Evolutionary conservation across 2,797 vertebrate species (phyloP).

Genomic region (Emydoidea blandingii): DNA sequence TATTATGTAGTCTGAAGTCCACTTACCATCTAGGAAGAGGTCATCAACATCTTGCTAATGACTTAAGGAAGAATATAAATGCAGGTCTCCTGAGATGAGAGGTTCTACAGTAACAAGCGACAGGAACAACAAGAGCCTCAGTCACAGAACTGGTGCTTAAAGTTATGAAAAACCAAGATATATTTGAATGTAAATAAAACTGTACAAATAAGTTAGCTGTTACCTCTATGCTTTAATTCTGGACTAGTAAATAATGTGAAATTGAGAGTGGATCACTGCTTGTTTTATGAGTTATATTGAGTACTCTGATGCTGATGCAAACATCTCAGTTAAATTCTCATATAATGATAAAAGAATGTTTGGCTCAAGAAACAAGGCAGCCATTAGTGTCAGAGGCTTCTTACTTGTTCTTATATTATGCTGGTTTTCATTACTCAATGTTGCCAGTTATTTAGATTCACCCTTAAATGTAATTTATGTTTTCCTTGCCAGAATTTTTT

Average conservation of each 20-base stretch:
- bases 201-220: neutral
- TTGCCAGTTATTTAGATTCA: neutral
- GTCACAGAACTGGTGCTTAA: neutral
- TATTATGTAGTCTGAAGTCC: neutral
- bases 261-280: neutral
- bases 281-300: neutral
- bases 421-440: neutral
- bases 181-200: neutral
- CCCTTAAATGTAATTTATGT: conserved; percentile 30
- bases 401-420: neutral
- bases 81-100: neutral
- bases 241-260: neutral
- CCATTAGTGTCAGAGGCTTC: conserved; percentile 1
- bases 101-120: neutral
- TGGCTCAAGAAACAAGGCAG: neutral
- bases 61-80: neutral
- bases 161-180: neutral
- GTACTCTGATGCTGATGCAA: neutral
- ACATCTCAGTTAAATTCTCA: neutral
- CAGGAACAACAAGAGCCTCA: neutral
- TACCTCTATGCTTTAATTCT: neutral
- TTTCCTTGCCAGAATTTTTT: conserved; percentile 49
- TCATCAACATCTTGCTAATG: neutral
- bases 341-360: neutral
- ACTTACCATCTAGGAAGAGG: neutral